A percentile compares a stretch with the other conserved stretches of the same genome.
These are phyloP conservation scores for Gila orcuttii DNA, from an alignment of 2,113 vertebrate species.

Conservation along the genomic window DNA sequence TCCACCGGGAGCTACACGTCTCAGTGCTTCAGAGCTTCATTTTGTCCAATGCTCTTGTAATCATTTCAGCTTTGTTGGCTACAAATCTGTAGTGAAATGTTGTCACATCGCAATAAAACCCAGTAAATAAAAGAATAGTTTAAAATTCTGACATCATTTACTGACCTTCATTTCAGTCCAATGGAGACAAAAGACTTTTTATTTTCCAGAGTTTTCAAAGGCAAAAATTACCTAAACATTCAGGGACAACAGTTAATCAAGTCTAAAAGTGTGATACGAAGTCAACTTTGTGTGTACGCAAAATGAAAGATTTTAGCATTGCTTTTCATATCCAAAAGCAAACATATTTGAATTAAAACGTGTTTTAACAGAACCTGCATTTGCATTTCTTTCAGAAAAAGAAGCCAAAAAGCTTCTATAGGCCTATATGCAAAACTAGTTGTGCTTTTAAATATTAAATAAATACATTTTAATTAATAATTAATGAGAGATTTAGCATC, in stretches of 20 bases:
- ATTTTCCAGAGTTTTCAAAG: background rate
- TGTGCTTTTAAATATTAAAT: background rate
- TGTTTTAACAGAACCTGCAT: background rate
- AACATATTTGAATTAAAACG: background rate
- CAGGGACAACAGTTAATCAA: background rate
- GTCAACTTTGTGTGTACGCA: background rate
- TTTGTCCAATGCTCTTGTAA: background rate
- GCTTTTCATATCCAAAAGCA: background rate
- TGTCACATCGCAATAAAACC: background rate
- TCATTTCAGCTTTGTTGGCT: background rate
- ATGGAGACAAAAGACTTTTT: background rate
- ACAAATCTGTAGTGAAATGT: background rate
- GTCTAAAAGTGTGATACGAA: background rate
- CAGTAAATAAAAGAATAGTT: background rate
- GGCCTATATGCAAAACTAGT: background rate
- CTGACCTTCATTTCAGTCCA: background rate
- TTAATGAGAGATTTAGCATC: constrained; percentile 3
- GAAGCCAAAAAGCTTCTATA: background rate
- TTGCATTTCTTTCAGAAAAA: background rate
- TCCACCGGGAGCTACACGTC: background rate
- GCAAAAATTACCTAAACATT: background rate
- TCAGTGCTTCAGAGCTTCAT: background rate
- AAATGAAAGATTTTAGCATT: background rate
- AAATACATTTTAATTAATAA: background rate
- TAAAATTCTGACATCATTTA: background rate